These are phyloP conservation scores for Parasteatoda lunata DNA, from an alignment of 2,888 invertebrate genomes.

Conservation along the genomic window DNA sequence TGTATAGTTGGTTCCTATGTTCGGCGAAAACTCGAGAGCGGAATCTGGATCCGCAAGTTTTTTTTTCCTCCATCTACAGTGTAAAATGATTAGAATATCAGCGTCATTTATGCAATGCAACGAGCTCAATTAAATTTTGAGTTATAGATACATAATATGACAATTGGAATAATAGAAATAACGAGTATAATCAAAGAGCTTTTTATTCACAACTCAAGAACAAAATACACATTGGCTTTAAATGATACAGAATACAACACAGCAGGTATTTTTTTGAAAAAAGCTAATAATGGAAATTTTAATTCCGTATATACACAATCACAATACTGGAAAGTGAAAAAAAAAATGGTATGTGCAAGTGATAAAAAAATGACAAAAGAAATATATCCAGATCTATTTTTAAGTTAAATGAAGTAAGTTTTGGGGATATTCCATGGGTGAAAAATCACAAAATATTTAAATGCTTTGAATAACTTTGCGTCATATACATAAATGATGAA, in stretches of 20 bases:
- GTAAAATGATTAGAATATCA: no score
- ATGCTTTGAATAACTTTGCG: slow-evolving; percentile 13
- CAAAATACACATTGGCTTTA: slow-evolving; percentile 62
- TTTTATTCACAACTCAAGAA: slow-evolving; percentile 64
- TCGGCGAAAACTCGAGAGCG: no score
- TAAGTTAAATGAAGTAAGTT: slow-evolving; percentile 5
- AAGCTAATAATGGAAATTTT: slow-evolving; percentile 40
- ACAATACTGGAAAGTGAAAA: slow-evolving; percentile 58
- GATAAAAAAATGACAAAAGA: slow-evolving; percentile 48
- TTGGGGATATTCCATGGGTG: neutral
- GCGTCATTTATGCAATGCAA: no score
- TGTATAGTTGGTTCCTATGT: no score
- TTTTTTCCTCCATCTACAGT: no score
- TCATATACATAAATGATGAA: slow-evolving; percentile 39
- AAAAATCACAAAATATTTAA: neutral
- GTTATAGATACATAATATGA: no score
- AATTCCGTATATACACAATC: slow-evolving; percentile 64
- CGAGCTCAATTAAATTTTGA: no score
- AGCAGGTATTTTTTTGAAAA: slow-evolving; percentile 32
- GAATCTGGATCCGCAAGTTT: no score
- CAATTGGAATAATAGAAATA: no score
- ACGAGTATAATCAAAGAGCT: slow-evolving; percentile 30
- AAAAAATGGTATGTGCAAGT: slow-evolving; percentile 67
- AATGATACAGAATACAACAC: slow-evolving; percentile 48
- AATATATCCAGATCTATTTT: slow-evolving; percentile 29